These are phyloP conservation scores for Notospermus geniculatus DNA, from an alignment of 1,140 invertebrate genomes.

Conservation along the genomic window DNA sequence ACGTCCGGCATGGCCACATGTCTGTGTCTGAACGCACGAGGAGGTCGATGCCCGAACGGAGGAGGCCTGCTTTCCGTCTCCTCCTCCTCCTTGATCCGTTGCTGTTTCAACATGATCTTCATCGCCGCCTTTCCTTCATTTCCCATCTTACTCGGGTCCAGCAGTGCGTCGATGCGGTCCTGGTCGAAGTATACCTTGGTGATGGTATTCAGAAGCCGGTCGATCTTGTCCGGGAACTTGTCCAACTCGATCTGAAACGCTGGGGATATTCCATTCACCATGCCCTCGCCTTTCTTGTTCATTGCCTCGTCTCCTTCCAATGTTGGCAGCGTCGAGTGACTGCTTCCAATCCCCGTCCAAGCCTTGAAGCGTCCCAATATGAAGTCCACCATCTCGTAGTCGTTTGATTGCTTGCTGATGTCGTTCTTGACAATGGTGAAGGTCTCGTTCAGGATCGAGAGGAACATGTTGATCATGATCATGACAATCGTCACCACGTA, in stretches of 20 bases:
- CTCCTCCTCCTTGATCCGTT: constrained; percentile 8
- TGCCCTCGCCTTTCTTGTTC: not conserved
- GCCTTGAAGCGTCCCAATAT: constrained; percentile 54
- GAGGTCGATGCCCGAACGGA: too few species aligned
- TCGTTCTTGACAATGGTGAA: constrained; percentile 60
- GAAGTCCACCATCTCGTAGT: constrained; percentile 66
- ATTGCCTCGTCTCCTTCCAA: not conserved
- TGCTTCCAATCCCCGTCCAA: constrained; percentile 33
- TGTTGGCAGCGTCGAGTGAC: constrained; percentile 10
- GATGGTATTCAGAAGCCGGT: constrained; percentile 54
- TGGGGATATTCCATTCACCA: constrained; percentile 7
- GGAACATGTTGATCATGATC: constrained; percentile 62
- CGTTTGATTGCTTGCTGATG: constrained; percentile 63
- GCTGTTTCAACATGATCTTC: constrained; percentile 11
- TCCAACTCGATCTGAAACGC: constrained; percentile 39
- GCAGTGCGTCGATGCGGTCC: constrained; percentile 31
- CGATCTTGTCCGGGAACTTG: constrained; percentile 54
- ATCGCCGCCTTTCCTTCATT: constrained; percentile 10
- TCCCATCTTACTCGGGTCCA: constrained; percentile 21
- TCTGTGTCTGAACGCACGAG: too few species aligned
- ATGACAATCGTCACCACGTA: constrained; percentile 60
- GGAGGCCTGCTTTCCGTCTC: constrained; percentile 11
- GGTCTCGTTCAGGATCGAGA: constrained; percentile 61
- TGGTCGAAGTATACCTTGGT: constrained; percentile 55
- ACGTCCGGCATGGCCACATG: too few species aligned